These are phyloP conservation scores for Frankliniella intonsa DNA, from an alignment of 2,888 invertebrate species.

Conservation along the genomic window DNA sequence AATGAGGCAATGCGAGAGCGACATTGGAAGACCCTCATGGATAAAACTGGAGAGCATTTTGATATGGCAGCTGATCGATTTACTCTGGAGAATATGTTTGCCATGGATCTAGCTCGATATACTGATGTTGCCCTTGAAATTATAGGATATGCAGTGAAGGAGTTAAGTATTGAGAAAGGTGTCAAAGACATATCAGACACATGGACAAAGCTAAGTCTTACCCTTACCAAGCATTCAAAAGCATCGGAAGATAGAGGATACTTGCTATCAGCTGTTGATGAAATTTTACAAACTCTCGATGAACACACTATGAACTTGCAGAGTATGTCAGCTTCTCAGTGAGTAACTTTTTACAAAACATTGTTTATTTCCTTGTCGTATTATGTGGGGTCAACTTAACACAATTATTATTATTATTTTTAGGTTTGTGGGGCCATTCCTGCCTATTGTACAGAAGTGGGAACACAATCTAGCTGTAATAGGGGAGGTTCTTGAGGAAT, in stretches of 20 bases:
- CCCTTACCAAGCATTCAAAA: conserved; percentile 45
- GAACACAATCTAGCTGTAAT: conserved; percentile 74
- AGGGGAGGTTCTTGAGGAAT: conserved; percentile 81
- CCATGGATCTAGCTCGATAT: conserved; percentile 83
- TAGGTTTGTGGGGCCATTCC: conserved; percentile 84
- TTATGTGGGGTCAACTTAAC: not conserved
- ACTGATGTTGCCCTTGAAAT: conserved; percentile 82
- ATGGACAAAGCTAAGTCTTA: conserved; percentile 27
- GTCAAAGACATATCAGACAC: conserved; percentile 76
- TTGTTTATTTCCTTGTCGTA: not conserved
- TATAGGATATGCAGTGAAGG: conserved; percentile 83
- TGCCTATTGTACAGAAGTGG: conserved; percentile 77
- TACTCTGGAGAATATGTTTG: conserved; percentile 86
- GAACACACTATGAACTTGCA: conserved; percentile 87
- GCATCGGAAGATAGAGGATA: conserved; percentile 72
- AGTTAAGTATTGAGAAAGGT: conserved; percentile 83
- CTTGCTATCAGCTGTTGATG: conserved; percentile 76
- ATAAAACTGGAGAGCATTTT: conserved; percentile 72
- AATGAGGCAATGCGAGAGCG: conserved; percentile 84
- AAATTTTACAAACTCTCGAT: conserved; percentile 74
- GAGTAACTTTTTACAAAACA: conserved; percentile 40
- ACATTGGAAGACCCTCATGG: conserved; percentile 87
- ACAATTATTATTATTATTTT: conserved; percentile 36
- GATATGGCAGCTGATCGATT: conserved; percentile 87
- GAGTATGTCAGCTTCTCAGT: conserved; percentile 84